Base-by-base conservation (phyloP, 2,113 vertebrate species). In the Cephalopterus ornatus region DNA sequence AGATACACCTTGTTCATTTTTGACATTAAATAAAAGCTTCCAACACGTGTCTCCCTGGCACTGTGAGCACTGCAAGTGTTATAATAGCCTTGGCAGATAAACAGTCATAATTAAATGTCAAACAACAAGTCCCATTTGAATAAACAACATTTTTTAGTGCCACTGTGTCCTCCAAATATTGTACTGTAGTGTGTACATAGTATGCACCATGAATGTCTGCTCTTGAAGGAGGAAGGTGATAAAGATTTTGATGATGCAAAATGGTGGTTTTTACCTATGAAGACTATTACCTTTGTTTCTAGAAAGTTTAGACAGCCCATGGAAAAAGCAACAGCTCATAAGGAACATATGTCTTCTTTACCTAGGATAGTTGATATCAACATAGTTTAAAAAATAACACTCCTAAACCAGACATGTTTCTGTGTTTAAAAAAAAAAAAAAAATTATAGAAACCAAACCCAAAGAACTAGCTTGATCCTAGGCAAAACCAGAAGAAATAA, bases 21-120 rank as follows among this genome's bases (percentile, higher is more conserved):
- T 67, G 33, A n/a, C 18, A 47, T 92, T 71, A 82, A 85, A 88
- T 46, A 75, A 10, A 75, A 89, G 7, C 4, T 10, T 85, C 88
- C 79, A 90, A 39, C 88, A 88, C 70, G 71, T 93, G 65, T 71
- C 70, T 88, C 37, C 65, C 82, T 92, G 70, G 52, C 52, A 90
- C 50, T 50, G 47, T 26, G 47, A 85, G 35, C 39, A 9, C 26
- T 90, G 15, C 6, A 39, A 89, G 19, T 44, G 22, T 59, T 71
- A 55, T 8, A 89, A 55, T n/a, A 78, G 32, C 37, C 61, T 58
- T 85, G 44, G 44, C 49, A 88, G 30, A 11, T 53, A 63, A 85
- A 42, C 15, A 80, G 23, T 46, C 56, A 71, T 67, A 74, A 71
- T 59, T 71, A 44, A 30, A 71, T 53, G 35, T 66, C 44, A 84